A percentile compares a stretch with the other conserved stretches of the same genome.
Conservation (phyloP, 64 coral and sea anemone species). For the Stichodactyla mertensii region DNA sequence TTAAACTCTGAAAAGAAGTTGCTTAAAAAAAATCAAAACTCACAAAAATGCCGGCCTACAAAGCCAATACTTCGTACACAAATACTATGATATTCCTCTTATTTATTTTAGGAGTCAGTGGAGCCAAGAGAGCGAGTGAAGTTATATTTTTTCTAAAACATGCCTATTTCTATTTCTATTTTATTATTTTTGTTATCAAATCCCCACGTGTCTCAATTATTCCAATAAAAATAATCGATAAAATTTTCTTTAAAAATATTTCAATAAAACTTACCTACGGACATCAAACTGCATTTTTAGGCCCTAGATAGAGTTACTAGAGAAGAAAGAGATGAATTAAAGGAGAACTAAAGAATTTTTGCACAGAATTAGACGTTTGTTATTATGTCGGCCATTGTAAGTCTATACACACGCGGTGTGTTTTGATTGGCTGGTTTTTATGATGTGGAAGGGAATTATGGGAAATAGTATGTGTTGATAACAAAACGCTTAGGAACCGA, state of each 20-base stretch:
- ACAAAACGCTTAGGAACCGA: no score
- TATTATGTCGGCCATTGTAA: constrained; percentile 26
- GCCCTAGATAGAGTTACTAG: not conserved
- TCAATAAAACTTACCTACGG: constrained; percentile 40
- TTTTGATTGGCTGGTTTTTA: constrained; percentile 22
- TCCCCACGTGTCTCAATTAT: not conserved
- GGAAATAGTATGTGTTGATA: no score
- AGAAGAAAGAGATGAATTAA: not conserved
- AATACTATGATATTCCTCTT: no score
- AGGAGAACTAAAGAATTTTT: not conserved
- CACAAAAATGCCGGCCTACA: no score
- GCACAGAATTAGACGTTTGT: no score
- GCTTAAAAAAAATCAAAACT: no score
- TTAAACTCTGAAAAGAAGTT: no score
- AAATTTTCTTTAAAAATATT: not conserved
- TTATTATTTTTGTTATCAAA: not conserved
- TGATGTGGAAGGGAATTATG: no score
- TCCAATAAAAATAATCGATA: not conserved
- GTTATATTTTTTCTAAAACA: not conserved
- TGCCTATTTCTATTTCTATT: not conserved
- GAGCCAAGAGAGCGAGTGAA: no score
- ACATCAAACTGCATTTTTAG: constrained; percentile 67
- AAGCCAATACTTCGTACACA: no score
- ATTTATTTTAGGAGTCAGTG: no score
- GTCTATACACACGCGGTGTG: constrained; percentile 19